These are phyloP conservation scores for Idaea dimidiata DNA, from an alignment of 2,888 invertebrate genomes.

Conservation along the genomic window DNA sequence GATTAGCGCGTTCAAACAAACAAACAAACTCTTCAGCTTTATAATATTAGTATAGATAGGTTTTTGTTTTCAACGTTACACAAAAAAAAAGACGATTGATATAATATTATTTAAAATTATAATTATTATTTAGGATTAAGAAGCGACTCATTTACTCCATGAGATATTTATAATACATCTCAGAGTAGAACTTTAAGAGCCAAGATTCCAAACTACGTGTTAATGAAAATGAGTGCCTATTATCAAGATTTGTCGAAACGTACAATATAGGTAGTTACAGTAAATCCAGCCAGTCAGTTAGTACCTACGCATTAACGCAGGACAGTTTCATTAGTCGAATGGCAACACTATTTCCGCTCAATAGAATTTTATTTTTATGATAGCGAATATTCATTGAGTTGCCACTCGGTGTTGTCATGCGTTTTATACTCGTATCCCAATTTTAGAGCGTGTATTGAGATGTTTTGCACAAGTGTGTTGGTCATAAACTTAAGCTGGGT, in stretches of 20 bases:
- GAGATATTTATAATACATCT: too few relatives aligned
- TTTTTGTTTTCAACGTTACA: too few relatives aligned
- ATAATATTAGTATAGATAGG: too few relatives aligned
- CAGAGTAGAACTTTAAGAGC: too few relatives aligned
- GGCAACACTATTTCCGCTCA: constrained; percentile 42
- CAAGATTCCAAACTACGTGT: background rate
- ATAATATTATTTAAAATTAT: too few relatives aligned
- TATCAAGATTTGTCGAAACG: background rate
- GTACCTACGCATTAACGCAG: constrained; percentile 31
- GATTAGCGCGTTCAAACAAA: too few relatives aligned
- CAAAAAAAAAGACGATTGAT: too few relatives aligned
- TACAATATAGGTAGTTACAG: background rate
- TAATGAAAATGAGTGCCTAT: background rate
- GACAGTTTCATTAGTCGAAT: constrained; percentile 45
- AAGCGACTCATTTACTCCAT: too few relatives aligned
- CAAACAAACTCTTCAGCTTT: too few relatives aligned
- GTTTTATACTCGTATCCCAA: background rate
- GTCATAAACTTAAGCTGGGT: background rate
- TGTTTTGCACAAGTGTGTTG: background rate
- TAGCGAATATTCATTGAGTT: constrained; percentile 31
- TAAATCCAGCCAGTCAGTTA: background rate
- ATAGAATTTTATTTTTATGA: constrained; percentile 48
- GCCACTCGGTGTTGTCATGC: constrained; percentile 7
- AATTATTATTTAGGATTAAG: too few relatives aligned
- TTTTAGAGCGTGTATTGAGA: background rate